phyloP scores from a whole-genome alignment of 2,113 vertebrate species.

The Rousettus leschenaultii region DNA sequence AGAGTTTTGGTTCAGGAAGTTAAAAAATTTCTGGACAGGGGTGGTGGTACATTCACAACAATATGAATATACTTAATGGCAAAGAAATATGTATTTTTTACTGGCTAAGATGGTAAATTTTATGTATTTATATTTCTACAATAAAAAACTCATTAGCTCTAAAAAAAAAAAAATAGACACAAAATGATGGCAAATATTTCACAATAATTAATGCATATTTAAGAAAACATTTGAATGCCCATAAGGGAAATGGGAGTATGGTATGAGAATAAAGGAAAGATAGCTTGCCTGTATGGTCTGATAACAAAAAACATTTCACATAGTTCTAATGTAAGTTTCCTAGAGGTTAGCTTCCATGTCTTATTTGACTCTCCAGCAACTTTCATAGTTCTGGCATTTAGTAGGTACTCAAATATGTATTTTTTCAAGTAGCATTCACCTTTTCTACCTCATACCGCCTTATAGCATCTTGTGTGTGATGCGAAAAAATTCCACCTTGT shows the following conservation, averaged over 20 bases:
- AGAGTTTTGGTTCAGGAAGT: not conserved
- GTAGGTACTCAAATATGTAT: not conserved
- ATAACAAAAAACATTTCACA: slow-evolving; percentile 22
- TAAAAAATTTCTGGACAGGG: not conserved
- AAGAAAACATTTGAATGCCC: not conserved
- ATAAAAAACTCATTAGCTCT: not conserved
- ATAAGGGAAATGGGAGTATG: not conserved
- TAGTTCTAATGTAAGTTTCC: not conserved
- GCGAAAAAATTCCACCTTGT: too few relatives aligned
- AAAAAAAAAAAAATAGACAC: not conserved
- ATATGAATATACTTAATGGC: not conserved
- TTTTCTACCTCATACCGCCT: not conserved
- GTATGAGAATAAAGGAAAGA: not conserved
- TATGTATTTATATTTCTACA: not conserved
- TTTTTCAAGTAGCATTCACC: not conserved
- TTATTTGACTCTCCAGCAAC: not conserved
- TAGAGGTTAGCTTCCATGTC: not conserved
- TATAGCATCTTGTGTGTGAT: not conserved
- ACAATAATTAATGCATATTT: not conserved
- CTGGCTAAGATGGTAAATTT: not conserved
- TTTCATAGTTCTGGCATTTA: not conserved
- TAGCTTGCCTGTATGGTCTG: not conserved
- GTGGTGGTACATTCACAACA: not conserved
- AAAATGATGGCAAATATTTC: slow-evolving; percentile 10
- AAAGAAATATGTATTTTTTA: not conserved